phyloP scores from a whole-genome alignment of 2,888 invertebrate species.

The Lutraria lutraria region DNA sequence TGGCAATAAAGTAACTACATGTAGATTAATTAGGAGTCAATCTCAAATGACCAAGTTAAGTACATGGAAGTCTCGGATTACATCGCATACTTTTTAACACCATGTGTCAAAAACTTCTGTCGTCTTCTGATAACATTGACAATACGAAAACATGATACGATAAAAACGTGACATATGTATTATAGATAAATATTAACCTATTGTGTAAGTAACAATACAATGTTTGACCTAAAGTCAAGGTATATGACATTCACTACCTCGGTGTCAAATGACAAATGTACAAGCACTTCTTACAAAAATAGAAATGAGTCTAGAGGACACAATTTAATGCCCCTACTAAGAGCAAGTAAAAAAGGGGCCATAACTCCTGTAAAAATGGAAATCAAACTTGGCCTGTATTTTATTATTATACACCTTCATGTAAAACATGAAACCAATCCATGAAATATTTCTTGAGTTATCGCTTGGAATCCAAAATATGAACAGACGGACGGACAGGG shows the following conservation, averaged over 20 bases:
- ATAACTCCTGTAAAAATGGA: no score
- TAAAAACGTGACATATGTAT: not conserved
- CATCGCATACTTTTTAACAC: not conserved
- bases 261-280: not conserved
- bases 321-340: no score
- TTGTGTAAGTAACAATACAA: not conserved
- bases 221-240: constrained; percentile 2
- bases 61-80: not conserved
- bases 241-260: not conserved
- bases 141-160: not conserved
- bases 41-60: constrained; percentile 18
- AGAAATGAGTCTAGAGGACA: no score
- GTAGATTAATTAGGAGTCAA: not conserved
- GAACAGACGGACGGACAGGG: no score
- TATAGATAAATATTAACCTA: not conserved
- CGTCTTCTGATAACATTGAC: not conserved
- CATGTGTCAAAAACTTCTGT: constrained; percentile 14
- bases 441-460: no score
- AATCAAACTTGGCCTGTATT: no score
- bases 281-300: no score
- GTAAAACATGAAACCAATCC: no score
- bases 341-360: no score
- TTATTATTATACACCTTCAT: no score
- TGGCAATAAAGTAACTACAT: not conserved
- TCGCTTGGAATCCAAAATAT: no score